A percentile compares a stretch with the other conserved stretches of the same genome.
Evolutionary conservation across 2,888 invertebrate genomes (phyloP).

Genomic region (Patella ulyssiponensis): DNA sequence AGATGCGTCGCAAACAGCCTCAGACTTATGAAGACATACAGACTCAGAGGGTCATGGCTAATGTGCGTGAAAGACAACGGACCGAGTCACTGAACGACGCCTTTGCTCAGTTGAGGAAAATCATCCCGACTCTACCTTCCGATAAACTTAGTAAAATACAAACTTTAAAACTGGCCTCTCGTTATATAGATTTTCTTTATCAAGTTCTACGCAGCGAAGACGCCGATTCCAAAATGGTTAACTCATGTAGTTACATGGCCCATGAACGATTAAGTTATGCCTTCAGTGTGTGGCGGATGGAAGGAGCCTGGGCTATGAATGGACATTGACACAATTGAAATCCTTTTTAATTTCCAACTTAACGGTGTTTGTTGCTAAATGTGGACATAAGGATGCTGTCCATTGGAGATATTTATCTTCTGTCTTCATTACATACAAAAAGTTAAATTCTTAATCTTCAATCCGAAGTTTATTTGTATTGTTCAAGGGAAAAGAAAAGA

Average conservation of each 20-base stretch:
- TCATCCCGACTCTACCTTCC: conserved; percentile 97
- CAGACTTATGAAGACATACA: conserved; percentile 81
- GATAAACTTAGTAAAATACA: conserved; percentile 99
- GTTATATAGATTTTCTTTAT: conserved; percentile 91
- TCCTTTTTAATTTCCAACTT: too few species aligned
- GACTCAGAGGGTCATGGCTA: conserved; percentile 91
- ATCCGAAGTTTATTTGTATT: too few species aligned
- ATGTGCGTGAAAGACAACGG: conserved; percentile 82
- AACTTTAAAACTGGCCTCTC: conserved; percentile 92
- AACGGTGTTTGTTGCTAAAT: too few species aligned
- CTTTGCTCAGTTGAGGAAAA: conserved; percentile 91
- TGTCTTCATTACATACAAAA: too few species aligned
- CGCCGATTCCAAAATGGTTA: conserved; percentile 28
- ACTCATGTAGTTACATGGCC: conserved; percentile 77
- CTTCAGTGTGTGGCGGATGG: conserved; percentile 98
- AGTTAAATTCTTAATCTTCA: too few species aligned
- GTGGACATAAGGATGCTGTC: too few species aligned
- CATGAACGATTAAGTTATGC: conserved; percentile 94
- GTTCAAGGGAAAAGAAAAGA: too few species aligned
- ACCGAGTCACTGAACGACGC: conserved; percentile 79
- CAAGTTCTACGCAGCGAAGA: conserved; percentile 44
- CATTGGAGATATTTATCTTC: too few species aligned
- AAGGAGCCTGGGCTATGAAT: conserved; percentile 85
- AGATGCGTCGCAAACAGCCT: conserved; percentile 22
- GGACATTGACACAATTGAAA: conserved; percentile 36